Evolutionary conservation across 2,797 vertebrate genomes (phyloP).

Genomic region (Pseudochromis fuscus): DNA sequence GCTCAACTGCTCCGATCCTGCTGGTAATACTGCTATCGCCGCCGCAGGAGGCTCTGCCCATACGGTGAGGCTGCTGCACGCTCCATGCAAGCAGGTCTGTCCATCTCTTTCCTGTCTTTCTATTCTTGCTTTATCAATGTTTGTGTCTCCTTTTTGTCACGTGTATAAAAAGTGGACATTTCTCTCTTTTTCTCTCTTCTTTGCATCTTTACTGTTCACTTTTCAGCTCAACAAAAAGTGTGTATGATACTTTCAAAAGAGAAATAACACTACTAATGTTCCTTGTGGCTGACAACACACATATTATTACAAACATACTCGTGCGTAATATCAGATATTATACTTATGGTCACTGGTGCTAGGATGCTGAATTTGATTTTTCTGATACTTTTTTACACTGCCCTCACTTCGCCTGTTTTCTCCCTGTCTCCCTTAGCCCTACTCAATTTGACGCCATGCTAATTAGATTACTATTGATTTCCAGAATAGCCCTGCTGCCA

Average conservation of each 20-base stretch:
- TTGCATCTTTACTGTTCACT: constrained; percentile 20
- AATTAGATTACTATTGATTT: constrained; percentile 83
- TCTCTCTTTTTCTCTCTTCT: constrained; percentile 48
- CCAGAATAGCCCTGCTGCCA: constrained; percentile 70
- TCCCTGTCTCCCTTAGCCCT: constrained; percentile 65
- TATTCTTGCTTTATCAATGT: constrained; percentile 60
- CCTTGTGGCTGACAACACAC: not conserved
- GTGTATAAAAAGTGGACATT: constrained; percentile 22
- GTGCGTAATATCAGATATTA: constrained; percentile 8
- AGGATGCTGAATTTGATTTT: constrained; percentile 11
- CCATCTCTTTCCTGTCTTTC: constrained; percentile 78
- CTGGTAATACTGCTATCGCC: constrained; percentile 77
- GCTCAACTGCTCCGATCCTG: constrained; percentile 90
- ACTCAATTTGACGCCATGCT: constrained; percentile 79
- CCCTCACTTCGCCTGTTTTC: constrained; percentile 32
- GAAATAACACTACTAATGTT: too few relatives aligned
- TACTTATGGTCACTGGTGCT: constrained; percentile 6
- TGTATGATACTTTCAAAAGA: too few relatives aligned
- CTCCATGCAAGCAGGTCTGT: constrained; percentile 88
- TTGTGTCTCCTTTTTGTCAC: constrained; percentile 45
- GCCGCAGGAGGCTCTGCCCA: constrained; percentile 77
- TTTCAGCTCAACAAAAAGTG: not conserved
- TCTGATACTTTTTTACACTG: constrained; percentile 28
- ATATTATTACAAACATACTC: constrained; percentile 6
- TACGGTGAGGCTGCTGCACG: constrained; percentile 83